phyloP scores from a whole-genome alignment of 2,113 vertebrate genomes.

The Anhinga anhinga region DNA sequence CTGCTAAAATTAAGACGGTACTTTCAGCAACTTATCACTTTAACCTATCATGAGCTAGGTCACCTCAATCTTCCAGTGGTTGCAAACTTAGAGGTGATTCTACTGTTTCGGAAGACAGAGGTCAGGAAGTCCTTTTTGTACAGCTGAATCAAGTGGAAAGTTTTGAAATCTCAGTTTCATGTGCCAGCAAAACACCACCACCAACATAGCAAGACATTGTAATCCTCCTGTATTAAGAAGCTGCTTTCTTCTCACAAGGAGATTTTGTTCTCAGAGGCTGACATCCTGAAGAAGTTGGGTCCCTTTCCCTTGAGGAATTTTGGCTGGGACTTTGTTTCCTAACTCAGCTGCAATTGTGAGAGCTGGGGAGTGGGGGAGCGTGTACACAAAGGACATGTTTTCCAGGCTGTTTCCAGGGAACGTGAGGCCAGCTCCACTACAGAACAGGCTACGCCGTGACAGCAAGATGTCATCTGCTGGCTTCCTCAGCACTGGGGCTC shows the following conservation, averaged over 20 bases:
- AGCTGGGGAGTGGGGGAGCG: not conserved
- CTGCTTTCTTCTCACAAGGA: constrained; percentile 41
- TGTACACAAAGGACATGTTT: constrained; percentile 38
- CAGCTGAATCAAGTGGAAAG: constrained; percentile 25
- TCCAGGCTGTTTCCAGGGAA: constrained; percentile 63
- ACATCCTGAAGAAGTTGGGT: constrained; percentile 30
- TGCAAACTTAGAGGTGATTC: not conserved
- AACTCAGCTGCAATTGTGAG: constrained; percentile 17
- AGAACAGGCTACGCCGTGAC: not conserved
- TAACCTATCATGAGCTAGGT: not conserved
- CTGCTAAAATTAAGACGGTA: not conserved
- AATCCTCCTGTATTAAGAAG: constrained; percentile 24
- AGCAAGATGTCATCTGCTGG: constrained; percentile 43
- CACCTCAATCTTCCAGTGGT: not conserved
- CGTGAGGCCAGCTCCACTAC: constrained; percentile 14
- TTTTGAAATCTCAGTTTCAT: constrained; percentile 40
- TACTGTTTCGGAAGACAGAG: not conserved
- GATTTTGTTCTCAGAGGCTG: constrained; percentile 50
- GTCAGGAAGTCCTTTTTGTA: not conserved
- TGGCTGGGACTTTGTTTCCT: constrained; percentile 38
- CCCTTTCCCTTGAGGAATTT: constrained; percentile 48
- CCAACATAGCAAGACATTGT: not conserved
- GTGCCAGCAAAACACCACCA: not conserved
- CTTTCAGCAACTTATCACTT: not conserved
- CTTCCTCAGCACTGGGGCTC: constrained; percentile 33